phyloP scores from a whole-genome alignment of 2,888 invertebrate species.

The Cephus nigrinus region DNA sequence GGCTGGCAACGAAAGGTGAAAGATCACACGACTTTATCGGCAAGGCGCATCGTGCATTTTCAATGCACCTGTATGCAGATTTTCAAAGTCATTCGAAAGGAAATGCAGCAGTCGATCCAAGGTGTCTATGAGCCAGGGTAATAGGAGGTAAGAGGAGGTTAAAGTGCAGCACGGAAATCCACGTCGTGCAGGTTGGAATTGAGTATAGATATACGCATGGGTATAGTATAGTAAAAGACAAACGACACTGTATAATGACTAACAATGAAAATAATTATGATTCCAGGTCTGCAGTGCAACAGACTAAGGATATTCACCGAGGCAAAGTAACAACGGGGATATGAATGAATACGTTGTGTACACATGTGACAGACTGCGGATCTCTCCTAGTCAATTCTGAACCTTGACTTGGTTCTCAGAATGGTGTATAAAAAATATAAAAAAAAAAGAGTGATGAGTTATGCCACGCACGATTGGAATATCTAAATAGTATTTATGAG shows the following conservation, averaged over 20 bases:
- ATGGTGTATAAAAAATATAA: background rate
- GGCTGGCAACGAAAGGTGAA: background rate
- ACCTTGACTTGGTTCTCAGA: background rate
- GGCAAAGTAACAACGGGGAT: background rate
- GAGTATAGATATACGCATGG: background rate
- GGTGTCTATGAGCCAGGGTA: background rate
- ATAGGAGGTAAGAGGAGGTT: background rate
- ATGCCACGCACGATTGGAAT: background rate
- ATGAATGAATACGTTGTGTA: background rate
- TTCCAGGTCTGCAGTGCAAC: background rate
- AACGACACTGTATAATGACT: background rate
- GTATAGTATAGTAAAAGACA: background rate
- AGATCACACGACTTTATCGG: background rate
- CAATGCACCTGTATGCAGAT: background rate
- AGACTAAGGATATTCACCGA: background rate
- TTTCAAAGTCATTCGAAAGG: background rate
- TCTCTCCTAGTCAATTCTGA: background rate
- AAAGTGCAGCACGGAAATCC: background rate
- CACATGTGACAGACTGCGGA: background rate
- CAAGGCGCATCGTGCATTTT: background rate
- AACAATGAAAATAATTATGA: background rate
- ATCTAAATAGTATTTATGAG: background rate
- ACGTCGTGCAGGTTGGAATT: background rate
- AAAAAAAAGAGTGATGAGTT: background rate
- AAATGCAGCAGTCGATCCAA: background rate